Percentiles rank a stretch among this genome's conserved stretches.
Conservation (phyloP, 1,140 invertebrate species). For the Drosophila parvula region DNA sequence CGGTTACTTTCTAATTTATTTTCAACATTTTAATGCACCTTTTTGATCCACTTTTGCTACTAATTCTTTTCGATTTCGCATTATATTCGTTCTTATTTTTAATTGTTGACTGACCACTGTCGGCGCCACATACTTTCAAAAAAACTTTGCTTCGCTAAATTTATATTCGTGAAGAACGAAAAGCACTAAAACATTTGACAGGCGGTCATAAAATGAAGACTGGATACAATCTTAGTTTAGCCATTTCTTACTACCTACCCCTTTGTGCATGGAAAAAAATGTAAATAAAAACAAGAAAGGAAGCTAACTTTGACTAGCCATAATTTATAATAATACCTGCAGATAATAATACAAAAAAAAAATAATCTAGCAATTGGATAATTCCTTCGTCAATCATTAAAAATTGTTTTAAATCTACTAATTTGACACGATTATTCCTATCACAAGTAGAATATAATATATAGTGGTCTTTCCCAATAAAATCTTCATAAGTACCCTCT, state of each 20-base stretch:
- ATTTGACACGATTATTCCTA: too few relatives aligned
- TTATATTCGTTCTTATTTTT: neutral
- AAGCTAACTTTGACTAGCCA: too few relatives aligned
- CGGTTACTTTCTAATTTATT: conserved; percentile 41
- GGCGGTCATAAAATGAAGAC: neutral
- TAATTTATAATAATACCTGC: too few relatives aligned
- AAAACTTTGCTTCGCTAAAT: neutral
- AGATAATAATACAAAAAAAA: too few relatives aligned
- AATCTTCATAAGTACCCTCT: too few relatives aligned
- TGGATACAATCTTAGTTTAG: neutral
- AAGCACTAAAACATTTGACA: conserved; percentile 2
- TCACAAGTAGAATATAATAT: too few relatives aligned
- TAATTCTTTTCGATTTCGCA: neutral
- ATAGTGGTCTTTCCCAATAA: too few relatives aligned
- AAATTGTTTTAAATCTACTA: too few relatives aligned
- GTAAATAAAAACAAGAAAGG: neutral
- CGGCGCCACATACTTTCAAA: neutral
- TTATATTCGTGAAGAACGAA: neutral
- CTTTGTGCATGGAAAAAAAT: neutral
- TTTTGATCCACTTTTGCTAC: neutral
- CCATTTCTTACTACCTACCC: neutral
- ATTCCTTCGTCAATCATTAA: too few relatives aligned
- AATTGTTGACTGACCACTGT: neutral
- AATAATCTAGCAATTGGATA: too few relatives aligned
- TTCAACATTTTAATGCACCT: neutral